These are phyloP conservation scores for Trichomycterus rosablanca DNA, from an alignment of 2,113 vertebrate genomes.

Conservation along the genomic window DNA sequence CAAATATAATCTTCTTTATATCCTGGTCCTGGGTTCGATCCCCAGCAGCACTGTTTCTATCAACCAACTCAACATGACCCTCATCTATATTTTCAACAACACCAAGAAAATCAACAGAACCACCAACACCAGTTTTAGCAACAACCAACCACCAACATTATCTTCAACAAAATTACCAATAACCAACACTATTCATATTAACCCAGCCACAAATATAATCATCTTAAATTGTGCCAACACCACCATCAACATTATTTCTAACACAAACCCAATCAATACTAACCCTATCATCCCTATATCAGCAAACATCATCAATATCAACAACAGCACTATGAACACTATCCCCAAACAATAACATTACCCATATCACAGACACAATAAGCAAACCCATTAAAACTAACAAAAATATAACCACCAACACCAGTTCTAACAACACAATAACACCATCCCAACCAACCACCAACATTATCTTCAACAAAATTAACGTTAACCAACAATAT, in stretches of 20 bases:
- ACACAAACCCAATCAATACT: not conserved
- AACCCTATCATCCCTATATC: not conserved
- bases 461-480: not conserved
- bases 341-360: not conserved
- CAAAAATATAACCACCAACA: not conserved
- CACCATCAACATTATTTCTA: too few relatives aligned
- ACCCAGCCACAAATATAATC: too few relatives aligned
- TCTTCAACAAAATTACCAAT: not conserved
- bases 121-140: not conserved
- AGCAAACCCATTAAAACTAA: not conserved
- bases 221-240: too few relatives aligned
- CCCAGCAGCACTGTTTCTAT: too few relatives aligned
- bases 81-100: not conserved
- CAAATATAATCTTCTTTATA: too few relatives aligned
- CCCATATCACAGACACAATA: not conserved
- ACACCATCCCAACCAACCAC: not conserved
- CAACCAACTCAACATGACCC: not conserved
- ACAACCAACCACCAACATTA: not conserved
- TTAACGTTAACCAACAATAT: too few relatives aligned
- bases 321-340: not conserved
- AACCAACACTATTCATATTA: too few relatives aligned
- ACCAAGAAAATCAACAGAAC: not conserved
- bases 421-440: not conserved
- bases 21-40: too few relatives aligned
- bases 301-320: not conserved